Evolutionary conservation across 2,797 vertebrate genomes (phyloP).

Genomic region (Lateolabrax maculatus): DNA sequence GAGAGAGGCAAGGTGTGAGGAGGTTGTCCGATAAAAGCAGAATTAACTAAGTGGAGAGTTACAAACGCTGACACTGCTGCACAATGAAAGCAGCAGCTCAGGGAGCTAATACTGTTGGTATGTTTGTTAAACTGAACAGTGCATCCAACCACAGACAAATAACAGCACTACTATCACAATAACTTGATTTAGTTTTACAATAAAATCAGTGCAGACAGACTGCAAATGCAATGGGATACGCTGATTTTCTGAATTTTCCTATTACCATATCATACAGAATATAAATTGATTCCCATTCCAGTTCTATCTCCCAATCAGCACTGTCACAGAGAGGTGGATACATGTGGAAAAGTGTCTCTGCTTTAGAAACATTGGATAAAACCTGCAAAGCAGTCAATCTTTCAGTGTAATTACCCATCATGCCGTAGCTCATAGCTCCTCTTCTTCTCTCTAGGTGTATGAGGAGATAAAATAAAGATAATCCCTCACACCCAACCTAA

Average conservation of each 20-base stretch:
- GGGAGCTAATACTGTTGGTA: background rate
- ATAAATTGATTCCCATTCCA: conserved; percentile 29
- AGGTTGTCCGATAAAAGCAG: conserved; percentile 19
- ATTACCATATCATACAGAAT: conserved; percentile 31
- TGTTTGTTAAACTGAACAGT: conserved; percentile 16
- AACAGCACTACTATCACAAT: background rate
- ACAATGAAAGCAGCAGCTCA: background rate
- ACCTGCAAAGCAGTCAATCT: conserved; percentile 51
- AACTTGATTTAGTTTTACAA: conserved; percentile 7
- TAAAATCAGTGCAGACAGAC: conserved; percentile 7
- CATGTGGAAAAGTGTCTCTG: conserved; percentile 33
- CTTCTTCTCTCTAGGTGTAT: conserved; percentile 44
- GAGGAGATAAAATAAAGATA: conserved; percentile 64
- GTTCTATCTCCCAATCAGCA: conserved; percentile 21
- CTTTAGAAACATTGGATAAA: conserved; percentile 40
- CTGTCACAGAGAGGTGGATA: conserved; percentile 13
- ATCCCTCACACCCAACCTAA: conserved; percentile 49
- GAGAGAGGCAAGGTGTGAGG: conserved; percentile 6
- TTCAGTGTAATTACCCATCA: conserved; percentile 63
- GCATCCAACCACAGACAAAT: conserved; percentile 17
- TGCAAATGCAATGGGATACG: conserved; percentile 5
- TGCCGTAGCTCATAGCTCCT: conserved; percentile 29
- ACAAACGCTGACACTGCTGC: background rate
- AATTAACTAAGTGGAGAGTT: conserved; percentile 13
- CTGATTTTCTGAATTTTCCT: conserved; percentile 24